These are phyloP conservation scores for Rhinichthys osculus DNA, from an alignment of 2,797 vertebrate genomes.

Conservation along the genomic window DNA sequence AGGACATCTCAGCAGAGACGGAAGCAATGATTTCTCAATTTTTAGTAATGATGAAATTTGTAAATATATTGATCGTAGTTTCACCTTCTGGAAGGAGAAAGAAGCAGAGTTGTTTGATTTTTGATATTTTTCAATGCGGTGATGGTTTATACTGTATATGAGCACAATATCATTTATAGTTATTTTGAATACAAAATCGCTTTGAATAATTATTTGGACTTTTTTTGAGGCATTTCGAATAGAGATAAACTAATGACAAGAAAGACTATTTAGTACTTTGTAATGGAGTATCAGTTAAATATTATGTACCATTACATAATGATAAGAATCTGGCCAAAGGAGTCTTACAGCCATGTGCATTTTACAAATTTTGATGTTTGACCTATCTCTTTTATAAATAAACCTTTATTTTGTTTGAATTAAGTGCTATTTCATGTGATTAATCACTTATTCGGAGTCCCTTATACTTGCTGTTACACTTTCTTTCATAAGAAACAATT, in stretches of 20 bases:
- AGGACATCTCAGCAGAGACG: not conserved
- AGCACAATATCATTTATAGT: not conserved
- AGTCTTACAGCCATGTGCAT: slow-evolving; percentile 2
- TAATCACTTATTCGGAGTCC: not conserved
- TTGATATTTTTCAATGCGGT: slow-evolving; percentile 66
- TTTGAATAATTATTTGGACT: not conserved
- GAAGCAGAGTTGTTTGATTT: slow-evolving; percentile 92
- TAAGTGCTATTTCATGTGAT: not conserved
- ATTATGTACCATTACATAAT: not conserved
- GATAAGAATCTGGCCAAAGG: slow-evolving; percentile 9
- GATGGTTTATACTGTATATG: not conserved
- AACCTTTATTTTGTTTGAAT: slow-evolving; percentile 21
- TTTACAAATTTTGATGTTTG: slow-evolving; percentile 2
- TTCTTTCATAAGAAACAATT: slow-evolving; percentile 1
- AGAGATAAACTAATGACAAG: not conserved
- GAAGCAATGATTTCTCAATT: slow-evolving; percentile 65
- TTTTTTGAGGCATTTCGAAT: not conserved
- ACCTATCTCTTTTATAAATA: slow-evolving; percentile 35
- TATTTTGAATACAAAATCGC: not conserved
- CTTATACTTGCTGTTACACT: not conserved
- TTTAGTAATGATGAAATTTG: slow-evolving; percentile 87
- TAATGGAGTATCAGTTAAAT: not conserved
- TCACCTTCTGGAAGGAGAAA: slow-evolving; percentile 97
- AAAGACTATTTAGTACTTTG: not conserved
- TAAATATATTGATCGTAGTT: slow-evolving; percentile 92